Conservation (phyloP, 1,140 invertebrate genomes). For the Bombus fervidus region DNA sequence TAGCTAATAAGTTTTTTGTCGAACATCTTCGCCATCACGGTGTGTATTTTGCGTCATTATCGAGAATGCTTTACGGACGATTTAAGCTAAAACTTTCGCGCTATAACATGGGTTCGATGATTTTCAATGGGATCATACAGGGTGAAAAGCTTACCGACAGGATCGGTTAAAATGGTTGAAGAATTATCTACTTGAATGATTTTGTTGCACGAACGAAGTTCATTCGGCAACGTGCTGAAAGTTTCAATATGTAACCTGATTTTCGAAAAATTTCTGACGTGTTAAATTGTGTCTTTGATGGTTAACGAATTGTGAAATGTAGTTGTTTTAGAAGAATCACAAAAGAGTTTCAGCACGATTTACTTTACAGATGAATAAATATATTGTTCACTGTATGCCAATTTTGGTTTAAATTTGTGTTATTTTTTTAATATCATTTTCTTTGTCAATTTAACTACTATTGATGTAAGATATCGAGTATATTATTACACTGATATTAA, state of each 20-base stretch:
- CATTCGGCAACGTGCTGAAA: too few species aligned
- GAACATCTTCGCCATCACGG: background rate
- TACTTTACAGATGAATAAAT: background rate
- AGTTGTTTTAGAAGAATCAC: background rate
- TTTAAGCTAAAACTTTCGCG: background rate
- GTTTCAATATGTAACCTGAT: background rate
- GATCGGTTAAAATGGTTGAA: background rate
- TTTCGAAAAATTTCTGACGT: background rate
- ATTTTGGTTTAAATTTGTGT: too few species aligned
- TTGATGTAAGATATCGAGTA: background rate
- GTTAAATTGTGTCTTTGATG: background rate
- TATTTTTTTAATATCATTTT: too few species aligned
- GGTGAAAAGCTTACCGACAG: background rate
- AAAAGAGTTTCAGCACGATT: background rate
- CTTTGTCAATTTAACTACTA: too few species aligned
- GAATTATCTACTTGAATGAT: background rate
- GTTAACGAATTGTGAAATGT: background rate
- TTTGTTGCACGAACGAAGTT: background rate
- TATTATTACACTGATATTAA: background rate
- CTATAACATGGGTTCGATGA: background rate
- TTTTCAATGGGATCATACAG: background rate
- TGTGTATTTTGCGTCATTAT: slow-evolving; percentile 4
- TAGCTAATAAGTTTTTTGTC: slow-evolving; percentile 29
- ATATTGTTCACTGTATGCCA: background rate
- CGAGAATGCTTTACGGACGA: slow-evolving; percentile 17